Evolutionary conservation across 2,113 vertebrate genomes (phyloP), one percentile per base, ranked within the genome.

Genomic region (Grammomys surdaster): DNA sequence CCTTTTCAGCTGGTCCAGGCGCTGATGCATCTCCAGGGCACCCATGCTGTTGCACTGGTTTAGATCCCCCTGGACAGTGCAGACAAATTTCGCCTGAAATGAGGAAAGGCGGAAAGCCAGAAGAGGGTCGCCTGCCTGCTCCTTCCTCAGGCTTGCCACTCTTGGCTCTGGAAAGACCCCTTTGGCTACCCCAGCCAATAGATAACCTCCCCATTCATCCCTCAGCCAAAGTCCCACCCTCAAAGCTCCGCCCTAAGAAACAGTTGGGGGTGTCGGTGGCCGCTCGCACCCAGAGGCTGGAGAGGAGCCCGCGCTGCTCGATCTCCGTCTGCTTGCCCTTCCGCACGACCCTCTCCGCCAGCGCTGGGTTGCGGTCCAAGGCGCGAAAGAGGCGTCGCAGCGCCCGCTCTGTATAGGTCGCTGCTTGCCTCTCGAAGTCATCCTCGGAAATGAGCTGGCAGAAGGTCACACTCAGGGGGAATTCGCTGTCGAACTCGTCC

Each of bases 31-130:
- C 96, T 99, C 98, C 33, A 91, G 81, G 65, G 85, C 69, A 13
- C 95, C 96, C 98, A 98, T 7, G 51, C 43, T 94, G 96, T 98
- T 98, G 92, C 88, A 98, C 60, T 92, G 97, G 96, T 98, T 99
- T 96, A 98, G 58, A 1, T 98, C 95, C 43, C 98, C 97, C 95
- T 98, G 98, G 70, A 98, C 86, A 5, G 96, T 87, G 36, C 63
- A 28, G 92, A 97, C 98, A 97, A 98, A 95, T 91, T 97, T 98
- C 63, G 97, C 98, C 98, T 97, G 93, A 67, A 86, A 96, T 60
- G 77, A 33, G 48, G 73, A 26, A 19, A 43, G 8, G 77, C 51
- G 4, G 88, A 70, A 56, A 43, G 90, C 2, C 2, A 13, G 3
- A 67, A 0, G 26, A 31, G 78, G 89, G 92, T 22, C 5, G 4